A percentile compares a stretch with the other conserved stretches of the same genome.
Evolutionary conservation across 1,140 invertebrate genomes (phyloP).

Genomic region (Calosoma granatense): DNA sequence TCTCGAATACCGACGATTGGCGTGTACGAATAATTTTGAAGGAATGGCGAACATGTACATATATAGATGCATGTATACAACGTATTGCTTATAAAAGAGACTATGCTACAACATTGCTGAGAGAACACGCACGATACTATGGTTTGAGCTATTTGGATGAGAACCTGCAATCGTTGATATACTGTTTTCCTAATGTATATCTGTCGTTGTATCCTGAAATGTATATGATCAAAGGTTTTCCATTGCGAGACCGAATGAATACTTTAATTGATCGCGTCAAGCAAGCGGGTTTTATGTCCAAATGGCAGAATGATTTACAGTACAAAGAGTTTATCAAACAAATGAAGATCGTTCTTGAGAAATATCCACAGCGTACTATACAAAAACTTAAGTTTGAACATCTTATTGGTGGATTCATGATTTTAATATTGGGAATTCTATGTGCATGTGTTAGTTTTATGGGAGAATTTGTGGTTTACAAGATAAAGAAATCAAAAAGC

Average conservation of each 20-base stretch:
- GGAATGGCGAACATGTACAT: neutral
- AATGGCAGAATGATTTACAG: neutral
- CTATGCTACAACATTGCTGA: neutral
- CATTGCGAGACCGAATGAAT: neutral
- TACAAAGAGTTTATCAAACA: neutral
- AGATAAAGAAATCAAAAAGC: no score
- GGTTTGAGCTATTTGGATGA: neutral
- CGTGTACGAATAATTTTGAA: neutral
- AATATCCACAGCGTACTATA: no score
- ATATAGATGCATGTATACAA: neutral
- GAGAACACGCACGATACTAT: neutral
- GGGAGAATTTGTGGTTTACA: neutral
- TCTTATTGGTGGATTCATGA: neutral
- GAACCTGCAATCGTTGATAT: neutral
- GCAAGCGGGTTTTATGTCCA: neutral
- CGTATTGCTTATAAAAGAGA: neutral
- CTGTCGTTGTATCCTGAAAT: neutral
- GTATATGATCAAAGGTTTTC: slow-evolving; percentile 1
- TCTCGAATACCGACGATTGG: neutral
- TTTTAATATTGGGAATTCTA: neutral
- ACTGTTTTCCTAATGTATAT: slow-evolving; percentile 1
- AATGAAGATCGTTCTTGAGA: neutral
- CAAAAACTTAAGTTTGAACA: neutral
- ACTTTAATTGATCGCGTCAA: neutral
- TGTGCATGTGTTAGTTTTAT: neutral